phyloP scores from a whole-genome alignment of 2,113 vertebrate genomes.

The Otus sunia region DNA sequence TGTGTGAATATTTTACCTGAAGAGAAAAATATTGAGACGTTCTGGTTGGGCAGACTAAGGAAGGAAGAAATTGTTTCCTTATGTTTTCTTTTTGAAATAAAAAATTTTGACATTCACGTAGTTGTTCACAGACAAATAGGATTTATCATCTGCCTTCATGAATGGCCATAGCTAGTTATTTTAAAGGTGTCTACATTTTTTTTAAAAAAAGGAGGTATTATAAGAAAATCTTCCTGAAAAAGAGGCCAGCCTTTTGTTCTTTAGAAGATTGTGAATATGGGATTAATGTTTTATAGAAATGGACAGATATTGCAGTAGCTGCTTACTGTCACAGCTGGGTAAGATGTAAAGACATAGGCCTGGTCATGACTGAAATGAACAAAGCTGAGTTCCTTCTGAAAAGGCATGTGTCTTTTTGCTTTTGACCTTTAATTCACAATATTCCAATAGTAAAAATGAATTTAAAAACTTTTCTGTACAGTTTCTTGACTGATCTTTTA shows the following conservation, averaged over 20 bases:
- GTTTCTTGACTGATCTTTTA: not conserved
- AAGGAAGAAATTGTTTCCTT: not conserved
- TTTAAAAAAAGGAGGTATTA: too few relatives aligned
- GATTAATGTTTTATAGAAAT: not conserved
- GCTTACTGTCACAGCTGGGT: not conserved
- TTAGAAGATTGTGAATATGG: not conserved
- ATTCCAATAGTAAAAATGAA: not conserved
- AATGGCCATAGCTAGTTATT: not conserved
- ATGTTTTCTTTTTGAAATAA: not conserved
- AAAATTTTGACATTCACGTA: not conserved
- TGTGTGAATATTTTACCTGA: not conserved
- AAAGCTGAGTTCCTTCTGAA: not conserved
- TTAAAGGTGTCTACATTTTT: not conserved
- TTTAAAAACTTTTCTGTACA: not conserved
- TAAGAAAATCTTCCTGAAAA: not conserved
- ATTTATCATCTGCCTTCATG: not conserved
- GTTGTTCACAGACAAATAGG: not conserved
- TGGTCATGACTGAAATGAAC: not conserved
- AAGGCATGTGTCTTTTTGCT: accelerated
- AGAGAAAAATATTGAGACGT: not conserved
- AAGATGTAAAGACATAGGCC: not conserved
- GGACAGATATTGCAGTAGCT: not conserved
- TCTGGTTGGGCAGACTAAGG: not conserved
- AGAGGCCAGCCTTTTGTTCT: not conserved
- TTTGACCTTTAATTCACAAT: not conserved